phyloP scores from a whole-genome alignment of 2,113 vertebrate genomes.

The Ploceus nigricollis region DNA sequence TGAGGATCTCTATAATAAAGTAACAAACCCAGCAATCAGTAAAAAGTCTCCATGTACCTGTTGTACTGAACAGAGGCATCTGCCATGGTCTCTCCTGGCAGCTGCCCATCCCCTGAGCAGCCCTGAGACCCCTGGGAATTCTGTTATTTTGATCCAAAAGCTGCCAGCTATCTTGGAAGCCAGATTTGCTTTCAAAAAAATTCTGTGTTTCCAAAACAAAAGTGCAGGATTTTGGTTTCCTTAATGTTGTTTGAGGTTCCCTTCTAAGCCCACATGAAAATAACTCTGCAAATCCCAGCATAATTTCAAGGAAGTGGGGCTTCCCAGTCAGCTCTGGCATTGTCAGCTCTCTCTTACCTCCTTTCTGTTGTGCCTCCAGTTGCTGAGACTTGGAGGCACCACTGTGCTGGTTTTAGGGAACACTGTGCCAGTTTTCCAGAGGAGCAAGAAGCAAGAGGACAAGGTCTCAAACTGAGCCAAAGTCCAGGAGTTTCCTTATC shows the following conservation, averaged over 20 bases:
- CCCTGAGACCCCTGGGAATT: not conserved
- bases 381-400: not conserved
- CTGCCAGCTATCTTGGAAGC: not conserved
- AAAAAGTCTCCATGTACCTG: not conserved
- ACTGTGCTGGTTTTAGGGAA: not conserved
- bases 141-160: not conserved
- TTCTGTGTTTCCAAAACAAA: conserved; percentile 13
- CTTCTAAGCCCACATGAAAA: not conserved
- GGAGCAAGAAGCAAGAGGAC: not conserved
- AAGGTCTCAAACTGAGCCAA: not conserved
- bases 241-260: not conserved
- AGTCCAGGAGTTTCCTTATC: not conserved
- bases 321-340: not conserved
- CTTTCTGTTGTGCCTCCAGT: not conserved
- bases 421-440: not conserved
- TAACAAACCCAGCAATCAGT: not conserved
- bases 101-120: not conserved
- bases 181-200: not conserved
- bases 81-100: not conserved
- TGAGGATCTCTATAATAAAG: not conserved
- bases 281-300: not conserved
- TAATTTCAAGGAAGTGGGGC: not conserved
- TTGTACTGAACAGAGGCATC: not conserved
- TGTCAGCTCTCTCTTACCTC: not conserved
- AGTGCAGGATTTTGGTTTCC: not conserved